phyloP scores from a whole-genome alignment of 2,113 vertebrate genomes.

The Varanus salvator region DNA sequence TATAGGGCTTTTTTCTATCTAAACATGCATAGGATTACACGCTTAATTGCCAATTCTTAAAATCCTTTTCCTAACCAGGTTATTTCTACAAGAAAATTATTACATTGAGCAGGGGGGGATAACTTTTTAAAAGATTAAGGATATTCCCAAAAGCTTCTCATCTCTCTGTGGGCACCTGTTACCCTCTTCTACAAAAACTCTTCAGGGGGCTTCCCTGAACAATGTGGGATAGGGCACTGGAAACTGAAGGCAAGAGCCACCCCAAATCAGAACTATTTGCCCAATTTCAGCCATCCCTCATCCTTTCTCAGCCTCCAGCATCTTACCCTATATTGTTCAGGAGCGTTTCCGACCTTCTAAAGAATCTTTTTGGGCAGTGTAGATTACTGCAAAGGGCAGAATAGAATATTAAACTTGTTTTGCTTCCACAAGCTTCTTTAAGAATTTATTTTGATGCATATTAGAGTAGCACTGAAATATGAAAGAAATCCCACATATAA shows the following conservation, averaged over 20 bases:
- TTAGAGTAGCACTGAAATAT: neutral
- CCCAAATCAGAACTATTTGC: neutral
- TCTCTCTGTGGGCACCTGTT: neutral
- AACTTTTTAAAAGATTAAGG: neutral
- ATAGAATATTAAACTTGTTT: neutral
- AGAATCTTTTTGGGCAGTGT: neutral
- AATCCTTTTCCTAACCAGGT: neutral
- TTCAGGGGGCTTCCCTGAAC: neutral
- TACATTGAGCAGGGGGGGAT: slow-evolving; percentile 1
- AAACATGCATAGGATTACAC: too few species aligned
- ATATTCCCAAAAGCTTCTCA: neutral
- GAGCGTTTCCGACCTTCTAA: neutral
- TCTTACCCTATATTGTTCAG: neutral
- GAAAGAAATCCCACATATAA: neutral
- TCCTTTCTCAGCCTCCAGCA: too few species aligned
- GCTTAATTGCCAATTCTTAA: neutral
- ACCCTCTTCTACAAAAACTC: too few species aligned
- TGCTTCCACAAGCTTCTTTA: neutral
- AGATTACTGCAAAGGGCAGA: neutral
- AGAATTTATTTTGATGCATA: neutral
- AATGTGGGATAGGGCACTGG: neutral
- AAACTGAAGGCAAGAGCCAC: neutral
- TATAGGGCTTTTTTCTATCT: too few species aligned
- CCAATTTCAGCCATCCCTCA: too few species aligned
- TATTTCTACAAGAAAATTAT: neutral